Evolutionary conservation across 2,797 vertebrate species (phyloP).

Genomic region (Coccyzus lansbergi): DNA sequence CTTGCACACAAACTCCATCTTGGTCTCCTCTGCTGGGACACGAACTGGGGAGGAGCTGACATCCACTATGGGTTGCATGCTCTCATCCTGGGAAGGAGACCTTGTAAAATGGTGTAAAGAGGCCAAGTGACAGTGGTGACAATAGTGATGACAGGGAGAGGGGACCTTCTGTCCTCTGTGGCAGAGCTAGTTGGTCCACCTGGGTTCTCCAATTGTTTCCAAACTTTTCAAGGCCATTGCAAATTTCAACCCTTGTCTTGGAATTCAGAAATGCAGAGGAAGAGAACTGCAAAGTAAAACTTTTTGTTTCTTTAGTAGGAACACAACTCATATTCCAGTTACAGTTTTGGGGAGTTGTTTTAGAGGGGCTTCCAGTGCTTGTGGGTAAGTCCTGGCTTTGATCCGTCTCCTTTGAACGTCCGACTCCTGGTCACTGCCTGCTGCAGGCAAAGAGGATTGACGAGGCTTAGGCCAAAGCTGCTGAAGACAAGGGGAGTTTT

Average conservation of each 20-base stretch:
- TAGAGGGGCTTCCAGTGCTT: neutral
- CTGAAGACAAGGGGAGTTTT: neutral
- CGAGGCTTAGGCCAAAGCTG: neutral
- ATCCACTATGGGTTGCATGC: neutral
- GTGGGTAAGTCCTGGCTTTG: neutral
- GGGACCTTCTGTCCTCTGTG: neutral
- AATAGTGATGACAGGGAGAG: neutral
- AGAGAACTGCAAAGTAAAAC: neutral
- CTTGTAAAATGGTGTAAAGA: neutral
- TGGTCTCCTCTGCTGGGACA: neutral
- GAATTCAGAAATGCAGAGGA: neutral
- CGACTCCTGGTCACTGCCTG: neutral
- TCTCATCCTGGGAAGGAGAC: neutral
- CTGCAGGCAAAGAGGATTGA: neutral
- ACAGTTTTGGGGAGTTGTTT: rapidly evolving
- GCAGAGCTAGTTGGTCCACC: neutral
- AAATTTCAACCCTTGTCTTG: neutral
- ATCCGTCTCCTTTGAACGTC: neutral
- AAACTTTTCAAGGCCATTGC: neutral
- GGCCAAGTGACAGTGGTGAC: neutral
- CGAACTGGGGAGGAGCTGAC: neutral
- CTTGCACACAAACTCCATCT: neutral
- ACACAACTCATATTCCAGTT: neutral
- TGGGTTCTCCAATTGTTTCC: neutral
- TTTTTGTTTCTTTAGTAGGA: neutral